phyloP scores from a whole-genome alignment of 2,797 vertebrate genomes.

The Benthosema pterotum region DNA sequence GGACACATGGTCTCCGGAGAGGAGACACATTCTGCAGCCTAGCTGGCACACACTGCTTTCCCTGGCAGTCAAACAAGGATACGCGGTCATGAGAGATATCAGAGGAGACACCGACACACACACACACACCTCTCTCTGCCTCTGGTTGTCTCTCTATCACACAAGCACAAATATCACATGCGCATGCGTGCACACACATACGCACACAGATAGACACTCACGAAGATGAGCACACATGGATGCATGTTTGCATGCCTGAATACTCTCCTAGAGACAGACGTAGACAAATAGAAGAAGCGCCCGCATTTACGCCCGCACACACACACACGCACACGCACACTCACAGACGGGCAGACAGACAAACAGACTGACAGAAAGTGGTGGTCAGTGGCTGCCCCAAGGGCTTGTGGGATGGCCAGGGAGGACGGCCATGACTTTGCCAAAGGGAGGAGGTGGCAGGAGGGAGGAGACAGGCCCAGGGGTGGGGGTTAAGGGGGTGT shows the following conservation, averaged over 20 bases:
- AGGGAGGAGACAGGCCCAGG: slow-evolving; percentile 38
- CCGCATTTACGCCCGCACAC: neutral
- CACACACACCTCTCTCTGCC: neutral
- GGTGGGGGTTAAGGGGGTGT: slow-evolving; percentile 45
- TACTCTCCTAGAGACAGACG: neutral
- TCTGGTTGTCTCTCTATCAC: slow-evolving; percentile 10
- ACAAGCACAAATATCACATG: slow-evolving; percentile 6
- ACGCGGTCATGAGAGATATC: slow-evolving; percentile 18
- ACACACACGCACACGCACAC: slow-evolving; percentile 9
- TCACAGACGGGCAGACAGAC: slow-evolving; percentile 36
- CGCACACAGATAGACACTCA: too few relatives aligned
- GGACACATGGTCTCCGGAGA: slow-evolving; percentile 44
- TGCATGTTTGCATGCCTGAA: slow-evolving; percentile 4
- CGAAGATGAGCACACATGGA: too few relatives aligned
- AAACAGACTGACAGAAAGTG: slow-evolving; percentile 25
- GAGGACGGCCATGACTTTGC: slow-evolving; percentile 75
- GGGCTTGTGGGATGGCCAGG: slow-evolving; percentile 53
- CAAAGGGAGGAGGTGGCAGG: slow-evolving; percentile 57
- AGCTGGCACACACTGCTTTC: slow-evolving; percentile 36
- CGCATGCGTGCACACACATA: neutral
- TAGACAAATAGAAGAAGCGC: slow-evolving; percentile 7
- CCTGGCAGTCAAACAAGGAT: slow-evolving; percentile 55
- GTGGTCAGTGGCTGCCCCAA: slow-evolving; percentile 20
- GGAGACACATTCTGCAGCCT: slow-evolving; percentile 36
- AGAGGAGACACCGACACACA: neutral